phyloP scores from a whole-genome alignment of 2,113 vertebrate genomes.

The Pelmatolapia mariae region DNA sequence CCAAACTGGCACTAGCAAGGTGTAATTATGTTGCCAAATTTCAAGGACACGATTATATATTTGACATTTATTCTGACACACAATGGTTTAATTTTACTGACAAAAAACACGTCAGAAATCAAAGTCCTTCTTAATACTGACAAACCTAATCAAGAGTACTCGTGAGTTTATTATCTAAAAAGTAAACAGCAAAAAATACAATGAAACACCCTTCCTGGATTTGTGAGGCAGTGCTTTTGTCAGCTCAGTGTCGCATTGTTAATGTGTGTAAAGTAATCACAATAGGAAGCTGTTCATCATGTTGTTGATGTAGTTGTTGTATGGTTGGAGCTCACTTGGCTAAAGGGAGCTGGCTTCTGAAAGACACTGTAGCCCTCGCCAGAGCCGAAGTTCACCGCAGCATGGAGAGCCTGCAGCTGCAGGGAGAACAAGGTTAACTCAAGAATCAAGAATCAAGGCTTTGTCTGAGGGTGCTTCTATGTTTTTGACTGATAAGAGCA shows the following conservation, averaged over 20 bases:
- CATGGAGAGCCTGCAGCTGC: conserved; percentile 79
- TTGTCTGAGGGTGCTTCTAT: background rate
- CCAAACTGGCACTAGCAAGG: background rate
- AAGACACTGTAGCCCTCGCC: conserved; percentile 72
- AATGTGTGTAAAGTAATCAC: background rate
- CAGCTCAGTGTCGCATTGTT: background rate
- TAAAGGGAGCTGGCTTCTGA: conserved; percentile 87
- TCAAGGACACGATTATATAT: background rate
- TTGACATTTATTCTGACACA: background rate
- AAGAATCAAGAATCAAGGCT: background rate
- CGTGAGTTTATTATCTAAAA: background rate
- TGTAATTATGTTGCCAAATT: background rate
- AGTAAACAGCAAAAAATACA: background rate
- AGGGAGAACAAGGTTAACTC: background rate
- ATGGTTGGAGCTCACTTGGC: conserved; percentile 79
- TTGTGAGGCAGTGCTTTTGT: background rate
- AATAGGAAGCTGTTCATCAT: conserved; percentile 47
- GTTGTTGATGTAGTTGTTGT: conserved; percentile 75
- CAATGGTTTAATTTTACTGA: background rate
- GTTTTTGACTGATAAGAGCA: background rate
- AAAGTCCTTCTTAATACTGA: background rate
- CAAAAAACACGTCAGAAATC: background rate
- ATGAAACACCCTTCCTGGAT: conserved; percentile 8
- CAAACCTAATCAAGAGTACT: background rate
- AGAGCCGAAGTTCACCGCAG: conserved; percentile 86